phyloP scores from a whole-genome alignment of 2,888 invertebrate genomes.

The Mythimna vitellina region DNA sequence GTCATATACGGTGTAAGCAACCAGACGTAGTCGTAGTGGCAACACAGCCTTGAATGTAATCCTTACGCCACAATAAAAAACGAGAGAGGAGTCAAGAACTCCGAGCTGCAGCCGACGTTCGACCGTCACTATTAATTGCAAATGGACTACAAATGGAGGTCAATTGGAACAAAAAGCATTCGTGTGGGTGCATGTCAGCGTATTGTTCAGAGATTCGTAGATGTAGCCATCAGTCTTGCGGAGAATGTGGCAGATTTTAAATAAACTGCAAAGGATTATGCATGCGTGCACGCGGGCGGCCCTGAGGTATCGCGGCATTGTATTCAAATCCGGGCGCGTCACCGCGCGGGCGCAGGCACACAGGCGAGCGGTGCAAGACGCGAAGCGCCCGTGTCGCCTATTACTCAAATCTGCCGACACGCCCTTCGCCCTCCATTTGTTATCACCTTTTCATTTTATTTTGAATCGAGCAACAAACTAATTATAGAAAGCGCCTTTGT shows the following conservation, averaged over 20 bases:
- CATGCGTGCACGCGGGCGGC: constrained; percentile 85
- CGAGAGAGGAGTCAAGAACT: constrained; percentile 79
- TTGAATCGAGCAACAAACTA: constrained; percentile 50
- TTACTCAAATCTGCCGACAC: constrained; percentile 79
- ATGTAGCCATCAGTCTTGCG: constrained; percentile 75
- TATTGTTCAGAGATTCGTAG: constrained; percentile 76
- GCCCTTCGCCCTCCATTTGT: constrained; percentile 71
- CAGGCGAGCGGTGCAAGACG: constrained; percentile 58
- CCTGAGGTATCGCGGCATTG: constrained; percentile 88
- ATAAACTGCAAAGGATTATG: constrained; percentile 83
- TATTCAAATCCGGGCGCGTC: constrained; percentile 87
- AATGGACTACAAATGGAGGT: constrained; percentile 82
- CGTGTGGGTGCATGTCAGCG: constrained; percentile 65
- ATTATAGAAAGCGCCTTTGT: constrained; percentile 34
- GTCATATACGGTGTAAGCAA: constrained; percentile 73
- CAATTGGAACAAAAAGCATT: constrained; percentile 80
- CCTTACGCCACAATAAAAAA: constrained; percentile 73
- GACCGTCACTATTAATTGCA: constrained; percentile 79
- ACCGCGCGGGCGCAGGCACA: constrained; percentile 62
- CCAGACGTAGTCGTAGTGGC: constrained; percentile 64
- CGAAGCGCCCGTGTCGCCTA: constrained; percentile 72
- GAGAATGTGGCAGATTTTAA: constrained; percentile 84
- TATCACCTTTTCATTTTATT: constrained; percentile 60
- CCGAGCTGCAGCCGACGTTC: constrained; percentile 71
- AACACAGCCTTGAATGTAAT: constrained; percentile 76